These are phyloP conservation scores for Melanotus villosus DNA, from an alignment of 2,888 invertebrate genomes.

Conservation along the genomic window DNA sequence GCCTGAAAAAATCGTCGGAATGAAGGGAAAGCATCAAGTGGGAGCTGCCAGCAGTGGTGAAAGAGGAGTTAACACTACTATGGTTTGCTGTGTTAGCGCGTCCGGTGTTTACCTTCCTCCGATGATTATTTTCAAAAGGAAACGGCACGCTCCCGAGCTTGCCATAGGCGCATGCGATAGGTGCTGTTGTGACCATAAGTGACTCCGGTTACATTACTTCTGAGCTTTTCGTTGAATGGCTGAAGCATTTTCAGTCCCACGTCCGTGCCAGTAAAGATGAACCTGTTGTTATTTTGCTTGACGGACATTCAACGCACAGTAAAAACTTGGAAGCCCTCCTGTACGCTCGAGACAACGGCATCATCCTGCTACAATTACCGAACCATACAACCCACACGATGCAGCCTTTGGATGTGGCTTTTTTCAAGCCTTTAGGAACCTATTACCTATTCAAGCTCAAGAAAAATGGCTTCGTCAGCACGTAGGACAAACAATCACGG, in stretches of 20 bases:
- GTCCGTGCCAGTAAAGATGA: slow-evolving; percentile 41
- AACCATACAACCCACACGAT: too few species aligned
- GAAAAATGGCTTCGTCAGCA: slow-evolving; percentile 14
- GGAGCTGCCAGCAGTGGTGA: slow-evolving; percentile 47
- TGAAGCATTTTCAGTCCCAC: slow-evolving; percentile 59
- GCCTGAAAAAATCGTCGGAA: slow-evolving; percentile 16
- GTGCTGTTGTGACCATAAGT: too few species aligned
- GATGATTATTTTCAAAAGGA: too few species aligned
- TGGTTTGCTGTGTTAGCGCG: slow-evolving; percentile 44
- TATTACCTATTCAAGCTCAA: too few species aligned
- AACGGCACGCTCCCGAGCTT: too few species aligned
- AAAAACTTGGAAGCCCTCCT: slow-evolving; percentile 16
- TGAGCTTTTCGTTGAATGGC: slow-evolving; percentile 25
- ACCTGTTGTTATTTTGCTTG: slow-evolving; percentile 36
- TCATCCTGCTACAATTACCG: slow-evolving; percentile 52
- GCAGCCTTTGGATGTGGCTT: too few species aligned
- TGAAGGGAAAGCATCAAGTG: slow-evolving; percentile 45
- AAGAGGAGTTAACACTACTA: slow-evolving; percentile 51
- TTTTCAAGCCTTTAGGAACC: too few species aligned
- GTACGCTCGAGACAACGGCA: slow-evolving; percentile 48
- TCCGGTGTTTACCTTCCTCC: too few species aligned
- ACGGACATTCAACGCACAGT: slow-evolving; percentile 41
- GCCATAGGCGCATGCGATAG: too few species aligned
- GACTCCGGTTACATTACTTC: too few species aligned
- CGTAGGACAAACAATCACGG: slow-evolving; percentile 45